Evolutionary conservation across 2,113 vertebrate genomes (phyloP).

Genomic region (Leucoraja erinaceus): DNA sequence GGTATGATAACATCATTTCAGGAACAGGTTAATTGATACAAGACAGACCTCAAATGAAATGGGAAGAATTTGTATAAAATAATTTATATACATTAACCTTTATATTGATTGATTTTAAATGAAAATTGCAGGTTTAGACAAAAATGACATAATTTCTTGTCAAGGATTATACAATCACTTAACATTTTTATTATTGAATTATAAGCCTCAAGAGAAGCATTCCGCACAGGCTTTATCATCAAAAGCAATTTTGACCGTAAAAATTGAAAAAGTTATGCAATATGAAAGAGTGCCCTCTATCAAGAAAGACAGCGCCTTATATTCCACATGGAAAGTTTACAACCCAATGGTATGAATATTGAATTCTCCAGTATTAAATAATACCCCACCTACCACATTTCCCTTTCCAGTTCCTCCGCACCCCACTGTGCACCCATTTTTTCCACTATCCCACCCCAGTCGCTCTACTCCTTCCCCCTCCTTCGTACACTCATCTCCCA

Average conservation of each 20-base stretch:
- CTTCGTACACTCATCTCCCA: too few relatives aligned
- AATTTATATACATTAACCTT: background rate
- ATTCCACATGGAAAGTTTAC: too few relatives aligned
- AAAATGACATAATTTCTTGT: background rate
- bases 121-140: background rate
- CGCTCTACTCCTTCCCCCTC: too few relatives aligned
- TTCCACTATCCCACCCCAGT: too few relatives aligned
- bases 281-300: background rate
- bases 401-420: too few relatives aligned
- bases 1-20: background rate
- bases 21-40: slow-evolving; percentile 2
- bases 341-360: too few relatives aligned
- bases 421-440: too few relatives aligned
- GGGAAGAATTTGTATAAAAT: background rate
- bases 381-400: too few relatives aligned
- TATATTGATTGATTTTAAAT: background rate
- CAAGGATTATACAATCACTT: background rate
- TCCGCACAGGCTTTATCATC: background rate
- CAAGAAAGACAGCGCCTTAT: too few relatives aligned
- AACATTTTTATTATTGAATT: background rate
- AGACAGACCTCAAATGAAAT: background rate
- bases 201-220: background rate
- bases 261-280: too few relatives aligned
- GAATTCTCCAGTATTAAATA: too few relatives aligned
- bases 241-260: background rate